Conservation (phyloP, 2,797 vertebrate genomes). For the Alfaro cultratus region DNA sequence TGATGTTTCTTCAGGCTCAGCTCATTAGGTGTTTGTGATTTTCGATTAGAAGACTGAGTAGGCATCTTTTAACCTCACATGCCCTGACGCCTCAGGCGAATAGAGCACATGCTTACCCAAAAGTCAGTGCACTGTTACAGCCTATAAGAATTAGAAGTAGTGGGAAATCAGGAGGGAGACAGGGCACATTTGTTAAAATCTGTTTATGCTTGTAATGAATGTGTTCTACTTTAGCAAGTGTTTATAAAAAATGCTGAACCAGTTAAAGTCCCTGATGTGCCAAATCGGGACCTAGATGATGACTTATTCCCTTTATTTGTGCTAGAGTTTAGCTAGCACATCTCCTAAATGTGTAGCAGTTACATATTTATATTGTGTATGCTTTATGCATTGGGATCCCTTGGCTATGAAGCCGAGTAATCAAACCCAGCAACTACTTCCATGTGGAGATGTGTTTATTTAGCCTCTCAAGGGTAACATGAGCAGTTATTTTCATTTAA, state of each 20-base stretch:
- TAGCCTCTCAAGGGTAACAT: slow-evolving; percentile 8
- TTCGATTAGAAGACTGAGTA: slow-evolving; percentile 14
- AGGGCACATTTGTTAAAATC: background rate
- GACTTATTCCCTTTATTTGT: slow-evolving; percentile 1
- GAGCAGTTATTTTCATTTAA: slow-evolving; percentile 18
- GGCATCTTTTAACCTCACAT: slow-evolving; percentile 3
- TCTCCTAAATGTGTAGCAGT: slow-evolving; percentile 18
- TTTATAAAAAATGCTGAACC: background rate
- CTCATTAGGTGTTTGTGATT: slow-evolving; percentile 8
- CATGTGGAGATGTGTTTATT: slow-evolving; percentile 6
- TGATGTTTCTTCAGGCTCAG: background rate
- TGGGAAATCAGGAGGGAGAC: background rate
- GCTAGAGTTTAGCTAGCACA: slow-evolving; percentile 9
- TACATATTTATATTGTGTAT: slow-evolving; percentile 7
- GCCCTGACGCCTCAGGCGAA: background rate
- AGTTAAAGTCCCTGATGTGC: background rate
- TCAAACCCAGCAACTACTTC: slow-evolving; percentile 5
- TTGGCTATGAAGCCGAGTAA: background rate
- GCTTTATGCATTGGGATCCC: background rate
- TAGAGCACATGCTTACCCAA: background rate
- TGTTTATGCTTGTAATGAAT: background rate
- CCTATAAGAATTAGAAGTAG: background rate
- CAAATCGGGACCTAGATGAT: background rate
- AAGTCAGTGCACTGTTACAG: background rate
- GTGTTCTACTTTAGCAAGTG: background rate